Evolutionary conservation across 2,888 invertebrate species (phyloP).

Genomic region (Leptinotarsa rubiginosa): DNA sequence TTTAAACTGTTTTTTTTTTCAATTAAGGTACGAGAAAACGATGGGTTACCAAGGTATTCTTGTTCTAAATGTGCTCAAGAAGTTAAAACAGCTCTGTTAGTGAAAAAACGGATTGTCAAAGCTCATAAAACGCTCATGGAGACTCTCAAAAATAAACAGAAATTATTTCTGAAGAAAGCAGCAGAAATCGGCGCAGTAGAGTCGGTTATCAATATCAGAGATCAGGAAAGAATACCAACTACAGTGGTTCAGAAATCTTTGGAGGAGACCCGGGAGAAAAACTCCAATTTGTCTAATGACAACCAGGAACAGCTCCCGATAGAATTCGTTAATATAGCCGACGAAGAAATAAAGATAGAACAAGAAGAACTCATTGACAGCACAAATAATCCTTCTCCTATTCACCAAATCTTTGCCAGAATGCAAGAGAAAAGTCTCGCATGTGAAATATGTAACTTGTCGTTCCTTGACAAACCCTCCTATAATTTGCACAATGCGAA

Average conservation of each 20-base stretch:
- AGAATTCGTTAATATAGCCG: constrained; percentile 32
- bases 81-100: constrained; percentile 54
- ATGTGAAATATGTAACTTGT: constrained; percentile 38
- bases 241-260: not conserved
- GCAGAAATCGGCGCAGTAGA: not conserved
- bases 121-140: constrained; percentile 52
- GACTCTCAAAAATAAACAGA: constrained; percentile 32
- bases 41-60: constrained; percentile 55
- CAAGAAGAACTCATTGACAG: constrained; percentile 12
- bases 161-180: constrained; percentile 3
- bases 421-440: constrained; percentile 27
- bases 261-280: not conserved
- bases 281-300: not conserved
- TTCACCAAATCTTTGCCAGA: not conserved
- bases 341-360: constrained; percentile 21
- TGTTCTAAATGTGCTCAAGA: constrained; percentile 56
- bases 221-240: not conserved
- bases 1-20: constrained; percentile 35
- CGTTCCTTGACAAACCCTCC: constrained; percentile 28
- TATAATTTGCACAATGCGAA: constrained; percentile 48
- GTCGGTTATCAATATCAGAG: constrained; percentile 6
- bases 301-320: constrained; percentile 23
- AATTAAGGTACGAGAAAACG: constrained; percentile 54
- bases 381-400: constrained; percentile 9
- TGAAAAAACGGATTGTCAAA: constrained; percentile 55